Base-by-base conservation (phyloP, 2,797 vertebrate genomes). In the Poecile montanus region DNA sequence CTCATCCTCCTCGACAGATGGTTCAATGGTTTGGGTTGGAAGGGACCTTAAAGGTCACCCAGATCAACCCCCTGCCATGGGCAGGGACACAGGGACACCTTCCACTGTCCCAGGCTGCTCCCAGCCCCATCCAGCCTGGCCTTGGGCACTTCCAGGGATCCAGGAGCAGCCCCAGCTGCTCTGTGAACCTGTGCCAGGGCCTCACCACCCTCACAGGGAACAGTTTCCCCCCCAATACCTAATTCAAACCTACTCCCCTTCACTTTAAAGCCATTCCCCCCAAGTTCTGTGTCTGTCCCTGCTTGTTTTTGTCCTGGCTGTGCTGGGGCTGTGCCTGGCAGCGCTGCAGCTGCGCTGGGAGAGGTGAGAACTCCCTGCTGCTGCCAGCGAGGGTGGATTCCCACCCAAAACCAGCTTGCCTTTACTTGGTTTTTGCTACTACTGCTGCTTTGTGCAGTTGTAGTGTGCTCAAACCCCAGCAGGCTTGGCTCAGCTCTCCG, bases 141-240 rank as follows among this genome's bases (percentile, higher is more conserved):
- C 19, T 75, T 13, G 86, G 57, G 0, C 44, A 30, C 50, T 70
- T 0, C 40, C 78, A 62, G 56, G 32, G 22, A 29, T 68, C 8
- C n/a, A 44, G 70, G 70, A 26, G 26, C 48, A 75, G 26, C 70
- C 56, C 3, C 56, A 62, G 42, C 62, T 82, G 1, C 62, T 56
- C 62, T 48, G 48, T 1, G 9, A 0, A 18, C 2, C 62, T 56
- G 4, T 70, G 22, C 42, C 67, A 45, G 58, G 6, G 10, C 66
- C 32, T 65, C 0, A 0, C 19, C 10, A 13, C 5, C 23, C 56
- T 62, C 10, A 0, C 32, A 42, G 16, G 27, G 32, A 50, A 1
- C 19, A 45, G 1, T 9, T 63, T 4, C 25, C 2, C 3, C 2
- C 48, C 65, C 57, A 57, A 1, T 29, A 16, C 3, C 13, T 4